Conservation (phyloP, 2,888 invertebrate species). For the Operophtera brumata region DNA sequence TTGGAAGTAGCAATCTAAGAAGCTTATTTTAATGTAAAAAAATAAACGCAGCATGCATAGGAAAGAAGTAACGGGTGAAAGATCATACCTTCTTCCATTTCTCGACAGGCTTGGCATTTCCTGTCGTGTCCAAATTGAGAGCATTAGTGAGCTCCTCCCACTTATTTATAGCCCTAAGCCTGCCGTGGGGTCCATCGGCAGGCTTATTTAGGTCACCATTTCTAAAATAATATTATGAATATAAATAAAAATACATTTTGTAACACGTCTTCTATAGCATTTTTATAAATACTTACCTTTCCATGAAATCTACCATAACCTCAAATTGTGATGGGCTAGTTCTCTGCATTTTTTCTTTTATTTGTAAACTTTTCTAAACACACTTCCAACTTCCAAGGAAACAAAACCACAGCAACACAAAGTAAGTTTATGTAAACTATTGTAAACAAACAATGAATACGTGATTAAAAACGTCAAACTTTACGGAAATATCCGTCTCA, state of each 20-base stretch:
- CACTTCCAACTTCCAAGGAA: too few species aligned
- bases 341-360: too few species aligned
- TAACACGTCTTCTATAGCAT: not conserved
- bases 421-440: too few species aligned
- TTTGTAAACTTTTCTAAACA: too few species aligned
- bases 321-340: slow-evolving; percentile 1
- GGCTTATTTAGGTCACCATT: slow-evolving; percentile 3
- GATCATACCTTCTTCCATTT: not conserved
- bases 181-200: not conserved
- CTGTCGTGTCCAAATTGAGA: slow-evolving; percentile 1
- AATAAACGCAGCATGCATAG: not conserved
- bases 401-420: too few species aligned
- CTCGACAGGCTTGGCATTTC: not conserved
- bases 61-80: not conserved
- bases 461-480: too few species aligned
- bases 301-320: not conserved
- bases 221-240: not conserved
- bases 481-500: too few species aligned
- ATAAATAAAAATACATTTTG: not conserved
- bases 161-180: not conserved
- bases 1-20: too few species aligned
- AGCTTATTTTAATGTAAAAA: too few species aligned
- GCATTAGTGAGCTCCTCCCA: not conserved
- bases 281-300: not conserved
- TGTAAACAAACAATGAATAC: too few species aligned